Evolutionary conservation across 2,113 vertebrate genomes (phyloP), one percentile per base, ranked within the genome.

Genomic region (Stomatorhinus ivindoensis): DNA sequence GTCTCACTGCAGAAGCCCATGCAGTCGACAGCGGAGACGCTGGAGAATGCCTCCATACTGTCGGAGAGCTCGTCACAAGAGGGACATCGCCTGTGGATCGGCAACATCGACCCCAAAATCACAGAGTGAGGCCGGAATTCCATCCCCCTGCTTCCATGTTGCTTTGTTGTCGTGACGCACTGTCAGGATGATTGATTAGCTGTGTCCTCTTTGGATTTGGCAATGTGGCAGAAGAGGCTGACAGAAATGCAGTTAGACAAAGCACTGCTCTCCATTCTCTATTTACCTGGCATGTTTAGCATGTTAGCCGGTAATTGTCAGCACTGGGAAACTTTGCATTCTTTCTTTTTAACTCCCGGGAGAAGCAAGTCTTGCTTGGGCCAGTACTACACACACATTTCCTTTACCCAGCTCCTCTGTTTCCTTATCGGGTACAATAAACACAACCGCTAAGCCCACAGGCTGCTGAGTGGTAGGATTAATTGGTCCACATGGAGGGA

Each of bases 41-140:
- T 99, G 92, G 98, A 98, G 94, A 98, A 99, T 91, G 98, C 98
- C 73, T 97, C 98, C 93, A 98, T 99, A 94, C 96, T 99, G 65
- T 98, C 98, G 24, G 97, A 98, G 93, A 97, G 97, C 89, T 95
- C 94, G 24, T 94, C 97, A 31, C 98, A 98, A 92, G 98, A 99
- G 69, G 98, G 98, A 47, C 98, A 98, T 92, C 97, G 98, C 88
- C 95, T 99, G 91, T 99, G 98, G 98, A 98, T 99, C 76, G 97
- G 98, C 65, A 98, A 99, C 95, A 96, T 99, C 69, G 98, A 99
- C 93, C 97, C 98, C 89, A 98, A 98, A 95, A 98, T 99, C 93
- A 99, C 98, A 93, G 98, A 99, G 97, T 98, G 91, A 97, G 98
- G 97, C 90, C 89, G 88, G 31, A 31, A 9, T 84, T 11, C 82